Base-by-base conservation (phyloP, 2,888 invertebrate genomes). In the Eugnorisma glareosa region DNA sequence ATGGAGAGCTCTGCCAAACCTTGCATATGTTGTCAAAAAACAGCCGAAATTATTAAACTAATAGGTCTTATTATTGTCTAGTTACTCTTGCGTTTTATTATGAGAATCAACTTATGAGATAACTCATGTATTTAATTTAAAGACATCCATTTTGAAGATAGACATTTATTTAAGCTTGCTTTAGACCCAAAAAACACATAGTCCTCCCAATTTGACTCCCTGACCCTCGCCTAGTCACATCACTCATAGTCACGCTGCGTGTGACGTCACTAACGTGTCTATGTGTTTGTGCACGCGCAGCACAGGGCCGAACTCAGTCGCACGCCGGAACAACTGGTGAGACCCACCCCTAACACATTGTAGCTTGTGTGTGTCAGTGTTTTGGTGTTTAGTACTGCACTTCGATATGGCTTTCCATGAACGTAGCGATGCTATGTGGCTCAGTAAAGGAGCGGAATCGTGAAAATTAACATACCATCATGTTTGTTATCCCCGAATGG, bases 301-400 rank as follows among this genome's bases (percentile, higher is more conserved):
- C 96, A 96, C 94, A 93, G 95, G 90, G 96, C 96, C 84, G 97
- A 96, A 86, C 91, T 94, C 90, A 93, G 92, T 90, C 95, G 96
- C 94, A 94, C 93, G 84, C 92, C 93, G 94, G 96, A 96, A 83
- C 93, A 92, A 87, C 89, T 93, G 96, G 96, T 97, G 96, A 97
- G 96, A 94, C 88, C 86, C 86, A 83, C 77, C 87, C 82, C 72
- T 74, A 69, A 75, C 74, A 69, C 74, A 48, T 75, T 71, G 69
- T 77, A 48, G 86, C 84, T 87, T 75, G 31, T 73, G 37, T 66
- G 54, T 66, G 67, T 78, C 67, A 59, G 59, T 73, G 45, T 76
- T 64, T 40, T 64, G 24, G 37, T 63, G n/a, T 40, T 13, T 40
- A 40, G 64, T 64, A 28, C 18, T 64, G 64, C 64, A 64, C 64